Conservation (phyloP, 2,113 vertebrate genomes). For the Corydoras maculifer region DNA sequence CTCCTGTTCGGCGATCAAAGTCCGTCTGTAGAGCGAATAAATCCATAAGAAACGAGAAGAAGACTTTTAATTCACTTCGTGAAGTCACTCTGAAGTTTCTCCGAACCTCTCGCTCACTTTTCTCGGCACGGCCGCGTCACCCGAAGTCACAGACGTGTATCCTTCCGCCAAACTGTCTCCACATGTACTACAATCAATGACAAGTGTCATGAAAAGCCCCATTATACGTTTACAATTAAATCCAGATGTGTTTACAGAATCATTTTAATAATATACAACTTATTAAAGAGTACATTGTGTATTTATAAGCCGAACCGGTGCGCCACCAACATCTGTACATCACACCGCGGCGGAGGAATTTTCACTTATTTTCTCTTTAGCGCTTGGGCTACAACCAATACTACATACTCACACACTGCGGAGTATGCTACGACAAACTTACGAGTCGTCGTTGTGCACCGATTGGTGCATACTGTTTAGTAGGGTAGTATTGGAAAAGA, state of each 20-base stretch:
- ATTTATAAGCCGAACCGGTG: background rate
- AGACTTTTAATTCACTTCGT: background rate
- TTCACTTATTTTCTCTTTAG: conserved; percentile 59
- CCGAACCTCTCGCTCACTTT: conserved; percentile 1
- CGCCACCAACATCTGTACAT: background rate
- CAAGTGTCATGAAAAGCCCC: too few species aligned
- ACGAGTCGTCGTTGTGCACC: too few species aligned
- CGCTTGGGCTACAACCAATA: conserved; percentile 23
- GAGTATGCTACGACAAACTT: background rate
- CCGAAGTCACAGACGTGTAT: conserved; percentile 47
- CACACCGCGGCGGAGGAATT: conserved; percentile 68
- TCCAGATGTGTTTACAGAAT: background rate
- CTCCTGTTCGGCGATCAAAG: background rate
- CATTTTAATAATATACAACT: background rate
- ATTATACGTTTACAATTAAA: too few species aligned
- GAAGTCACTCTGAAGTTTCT: conserved; percentile 43
- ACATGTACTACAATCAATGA: conserved; percentile 43
- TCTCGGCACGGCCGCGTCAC: conserved; percentile 21
- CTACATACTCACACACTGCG: conserved; percentile 13
- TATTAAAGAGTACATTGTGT: background rate
- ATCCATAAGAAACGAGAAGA: conserved; percentile 25
- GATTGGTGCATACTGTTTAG: conserved; percentile 9
- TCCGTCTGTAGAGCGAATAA: conserved; percentile 21
- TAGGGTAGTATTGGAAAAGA: background rate
- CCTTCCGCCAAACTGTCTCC: conserved; percentile 58